Base-by-base conservation (phyloP, 2,797 vertebrate genomes). In the Myotis planiceps region DNA sequence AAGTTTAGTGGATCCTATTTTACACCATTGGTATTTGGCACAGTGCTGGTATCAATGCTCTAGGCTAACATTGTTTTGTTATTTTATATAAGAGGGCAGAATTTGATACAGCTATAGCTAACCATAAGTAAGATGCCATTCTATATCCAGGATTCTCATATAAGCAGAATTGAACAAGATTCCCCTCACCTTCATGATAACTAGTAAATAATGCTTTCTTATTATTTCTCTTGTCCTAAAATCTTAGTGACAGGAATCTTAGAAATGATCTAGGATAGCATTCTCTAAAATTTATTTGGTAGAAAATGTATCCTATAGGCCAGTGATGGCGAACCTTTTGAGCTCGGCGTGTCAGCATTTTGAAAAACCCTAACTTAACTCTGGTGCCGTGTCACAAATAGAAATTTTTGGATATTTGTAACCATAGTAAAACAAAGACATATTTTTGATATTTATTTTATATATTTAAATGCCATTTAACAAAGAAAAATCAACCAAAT, bases 231-330 rank as follows among this genome's bases (percentile, higher is more conserved):
- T 45, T 55, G 8, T 58, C 12, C 53, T 6, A 79, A 71, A 66
- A 53, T 66, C 53, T 82, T 39, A 86, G 53, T 63, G 60, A 92
- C 94, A 74, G 21, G 6, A 34, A 69, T 85, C 13, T 79, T 69
- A 68, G 66, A 80, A 92, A 80, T 45, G 7, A 63, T 15, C 29
- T 37, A 45, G 21, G 3, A 81, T 13, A 34, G 34, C 2, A 84
- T 93, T 63, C 83, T 90, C 37, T 76, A 60, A 88, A 95, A 45
- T n/a, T 81, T 76, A 75, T 25, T 47, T 6, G 32, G 55, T 60
- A 55, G 23, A 91, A 72, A 80, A 55, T 0, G 55, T 95, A 32
- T 80, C 86, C 51, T 60, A 42, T 42, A 42, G 42, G 42, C 42
- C 42, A 42, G 9, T 42, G 42, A 42, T 42, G 42, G 42, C 9